These are phyloP conservation scores for Dasypogon diadema DNA, from an alignment of 2,888 invertebrate genomes.

Conservation along the genomic window DNA sequence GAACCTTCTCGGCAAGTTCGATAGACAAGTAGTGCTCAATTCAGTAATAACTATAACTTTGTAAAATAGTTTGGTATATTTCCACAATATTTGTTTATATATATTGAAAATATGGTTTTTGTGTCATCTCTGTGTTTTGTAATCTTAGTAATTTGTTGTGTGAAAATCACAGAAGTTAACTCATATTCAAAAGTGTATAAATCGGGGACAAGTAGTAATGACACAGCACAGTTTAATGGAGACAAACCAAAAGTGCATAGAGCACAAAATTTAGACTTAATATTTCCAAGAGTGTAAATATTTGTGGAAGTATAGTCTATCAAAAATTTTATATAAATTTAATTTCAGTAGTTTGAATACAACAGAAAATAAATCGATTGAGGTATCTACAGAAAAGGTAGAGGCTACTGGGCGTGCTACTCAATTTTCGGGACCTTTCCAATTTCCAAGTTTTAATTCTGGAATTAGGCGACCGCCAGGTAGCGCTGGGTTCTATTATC, in stretches of 20 bases:
- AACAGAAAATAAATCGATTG: neutral
- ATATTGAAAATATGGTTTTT: neutral
- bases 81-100: neutral
- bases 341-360: conserved; percentile 25
- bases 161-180: neutral
- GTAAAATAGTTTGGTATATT: no score
- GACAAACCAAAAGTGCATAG: conserved; percentile 65
- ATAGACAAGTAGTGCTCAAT: neutral
- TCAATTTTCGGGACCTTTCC: conserved; percentile 64
- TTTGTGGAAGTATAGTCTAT: neutral
- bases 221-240: conserved; percentile 55
- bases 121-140: neutral
- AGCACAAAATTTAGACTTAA: conserved; percentile 65
- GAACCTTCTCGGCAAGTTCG: neutral
- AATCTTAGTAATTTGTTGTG: neutral
- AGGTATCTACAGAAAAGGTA: conserved; percentile 5
- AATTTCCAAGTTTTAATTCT: conserved; percentile 58
- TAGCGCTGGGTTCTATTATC: neutral
- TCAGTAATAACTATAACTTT: neutral
- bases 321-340: conserved; percentile 4
- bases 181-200: conserved; percentile 37
- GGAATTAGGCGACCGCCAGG: neutral
- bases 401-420: conserved; percentile 65
- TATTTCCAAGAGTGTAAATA: conserved; percentile 64
- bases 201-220: conserved; percentile 7